A percentile compares a stretch with the other conserved stretches of the same genome.
Conservation (phyloP, 2,888 invertebrate genomes). For the Agonopterix subpropinquella region DNA sequence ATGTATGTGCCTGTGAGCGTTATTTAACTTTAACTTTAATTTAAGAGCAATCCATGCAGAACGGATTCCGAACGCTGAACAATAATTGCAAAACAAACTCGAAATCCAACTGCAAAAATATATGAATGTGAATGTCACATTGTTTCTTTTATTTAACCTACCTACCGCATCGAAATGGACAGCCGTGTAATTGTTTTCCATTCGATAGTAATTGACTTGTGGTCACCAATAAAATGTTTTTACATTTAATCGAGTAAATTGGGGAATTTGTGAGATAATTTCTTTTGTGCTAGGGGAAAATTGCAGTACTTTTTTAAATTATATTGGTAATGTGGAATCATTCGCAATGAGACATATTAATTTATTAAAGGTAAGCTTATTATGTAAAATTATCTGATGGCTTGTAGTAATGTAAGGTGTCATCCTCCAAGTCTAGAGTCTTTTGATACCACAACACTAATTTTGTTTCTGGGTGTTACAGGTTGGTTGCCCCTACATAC, state of each 20-base stretch:
- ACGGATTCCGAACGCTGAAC: not conserved
- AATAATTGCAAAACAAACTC: not conserved
- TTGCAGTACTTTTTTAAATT: too few relatives aligned
- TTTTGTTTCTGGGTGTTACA: too few relatives aligned
- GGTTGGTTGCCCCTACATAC: too few relatives aligned
- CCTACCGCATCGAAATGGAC: slow-evolving; percentile 40
- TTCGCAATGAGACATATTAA: too few relatives aligned
- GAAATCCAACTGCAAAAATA: not conserved
- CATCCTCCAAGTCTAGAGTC: too few relatives aligned
- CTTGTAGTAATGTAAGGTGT: too few relatives aligned
- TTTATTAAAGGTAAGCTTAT: too few relatives aligned
- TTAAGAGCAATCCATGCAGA: not conserved
- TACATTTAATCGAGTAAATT: slow-evolving; percentile 38
- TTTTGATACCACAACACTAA: too few relatives aligned
- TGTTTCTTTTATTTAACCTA: slow-evolving; percentile 35
- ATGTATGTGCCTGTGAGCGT: too few relatives aligned
- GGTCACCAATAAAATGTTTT: slow-evolving; percentile 56
- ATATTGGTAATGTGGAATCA: too few relatives aligned
- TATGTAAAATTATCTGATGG: too few relatives aligned
- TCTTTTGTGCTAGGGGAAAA: not conserved
- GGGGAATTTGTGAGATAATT: slow-evolving; percentile 19
- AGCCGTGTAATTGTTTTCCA: slow-evolving; percentile 63
- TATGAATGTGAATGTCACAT: slow-evolving; percentile 1
- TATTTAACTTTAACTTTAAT: too few relatives aligned
- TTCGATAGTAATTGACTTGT: slow-evolving; percentile 63